Evolutionary conservation across 2,888 invertebrate species (phyloP).

Genomic region (Siphonodentalium dalli): DNA sequence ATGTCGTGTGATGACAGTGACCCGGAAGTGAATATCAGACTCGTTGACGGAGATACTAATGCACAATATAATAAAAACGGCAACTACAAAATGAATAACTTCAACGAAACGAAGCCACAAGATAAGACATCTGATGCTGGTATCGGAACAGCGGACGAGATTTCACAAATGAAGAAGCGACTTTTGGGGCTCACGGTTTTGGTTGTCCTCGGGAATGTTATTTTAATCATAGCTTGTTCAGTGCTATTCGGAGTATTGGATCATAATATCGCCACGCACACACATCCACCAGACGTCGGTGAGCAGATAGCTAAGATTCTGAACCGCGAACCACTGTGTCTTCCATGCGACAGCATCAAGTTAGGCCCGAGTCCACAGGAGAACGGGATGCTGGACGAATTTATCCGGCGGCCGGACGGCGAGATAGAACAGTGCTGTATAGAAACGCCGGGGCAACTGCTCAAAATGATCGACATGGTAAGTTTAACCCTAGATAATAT

Average conservation of each 20-base stretch:
- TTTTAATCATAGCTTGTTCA: constrained; percentile 45
- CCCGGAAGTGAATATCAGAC: too few relatives aligned
- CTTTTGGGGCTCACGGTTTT: constrained; percentile 39
- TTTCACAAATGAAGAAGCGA: too few relatives aligned
- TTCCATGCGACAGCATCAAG: constrained; percentile 44
- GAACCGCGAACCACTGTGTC: constrained; percentile 49
- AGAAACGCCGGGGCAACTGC: constrained; percentile 46
- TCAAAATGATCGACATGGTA: constrained; percentile 48
- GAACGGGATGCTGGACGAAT: constrained; percentile 44
- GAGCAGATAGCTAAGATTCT: constrained; percentile 49
- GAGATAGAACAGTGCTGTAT: constrained; percentile 52
- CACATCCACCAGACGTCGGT: constrained; percentile 54
- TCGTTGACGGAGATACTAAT: too few relatives aligned
- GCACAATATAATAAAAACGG: too few relatives aligned
- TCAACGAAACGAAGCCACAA: too few relatives aligned
- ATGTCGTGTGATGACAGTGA: too few relatives aligned
- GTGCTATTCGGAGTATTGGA: constrained; percentile 48
- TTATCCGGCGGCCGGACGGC: constrained; percentile 36
- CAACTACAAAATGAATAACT: too few relatives aligned
- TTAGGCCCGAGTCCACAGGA: constrained; percentile 52
- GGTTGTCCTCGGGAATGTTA: constrained; percentile 40
- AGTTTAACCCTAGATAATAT: too few relatives aligned
- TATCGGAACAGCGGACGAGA: too few relatives aligned
- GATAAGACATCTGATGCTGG: too few relatives aligned
- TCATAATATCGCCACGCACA: constrained; percentile 47